Evolutionary conservation across 2,797 vertebrate species (phyloP).

Genomic region (Petrocephalus schoutedeni): DNA sequence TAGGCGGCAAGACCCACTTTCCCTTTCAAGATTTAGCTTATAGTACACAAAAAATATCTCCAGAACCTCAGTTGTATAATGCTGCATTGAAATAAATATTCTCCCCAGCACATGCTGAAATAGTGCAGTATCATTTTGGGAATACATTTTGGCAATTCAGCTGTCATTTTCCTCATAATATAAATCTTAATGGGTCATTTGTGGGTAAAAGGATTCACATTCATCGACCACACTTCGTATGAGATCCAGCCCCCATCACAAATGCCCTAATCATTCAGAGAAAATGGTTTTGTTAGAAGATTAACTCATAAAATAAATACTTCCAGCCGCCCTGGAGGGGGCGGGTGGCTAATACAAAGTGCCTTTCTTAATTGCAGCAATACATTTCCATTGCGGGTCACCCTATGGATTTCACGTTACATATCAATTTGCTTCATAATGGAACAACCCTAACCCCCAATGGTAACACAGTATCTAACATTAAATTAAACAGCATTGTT

Average conservation of each 20-base stretch:
- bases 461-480: neutral
- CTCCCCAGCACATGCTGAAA: neutral
- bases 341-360: neutral
- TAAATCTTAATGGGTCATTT: neutral
- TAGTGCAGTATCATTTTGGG: neutral
- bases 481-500: neutral
- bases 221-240: neutral
- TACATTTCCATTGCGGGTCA: neutral
- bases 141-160: neutral
- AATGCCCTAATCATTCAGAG: neutral
- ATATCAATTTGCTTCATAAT: neutral
- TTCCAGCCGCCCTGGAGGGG: neutral
- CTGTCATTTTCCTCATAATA: neutral
- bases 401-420: neutral
- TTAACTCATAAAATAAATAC: neutral
- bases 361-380: neutral
- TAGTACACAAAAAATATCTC: neutral
- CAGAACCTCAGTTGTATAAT: neutral
- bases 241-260: neutral
- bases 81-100: neutral
- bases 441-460: neutral
- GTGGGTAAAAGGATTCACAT: neutral
- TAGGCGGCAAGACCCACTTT: neutral
- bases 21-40: neutral
- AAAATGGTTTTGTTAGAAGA: neutral